A percentile compares a stretch with the other conserved stretches of the same genome.
These are phyloP conservation scores for Carcina quercana DNA, from an alignment of 2,888 invertebrate species.

Conservation along the genomic window DNA sequence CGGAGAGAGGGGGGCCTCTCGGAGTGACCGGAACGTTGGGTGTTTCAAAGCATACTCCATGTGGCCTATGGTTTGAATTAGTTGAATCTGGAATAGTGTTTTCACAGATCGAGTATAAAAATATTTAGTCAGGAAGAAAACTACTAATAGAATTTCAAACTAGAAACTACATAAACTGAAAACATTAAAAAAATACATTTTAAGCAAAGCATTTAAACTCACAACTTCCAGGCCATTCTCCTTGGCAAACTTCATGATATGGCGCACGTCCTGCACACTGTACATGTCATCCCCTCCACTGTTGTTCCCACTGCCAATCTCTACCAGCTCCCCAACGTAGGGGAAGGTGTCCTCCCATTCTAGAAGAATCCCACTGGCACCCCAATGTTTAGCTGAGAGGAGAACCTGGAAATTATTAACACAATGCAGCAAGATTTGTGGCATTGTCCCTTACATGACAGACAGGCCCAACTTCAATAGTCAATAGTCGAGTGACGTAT, in stretches of 20 bases:
- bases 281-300: conserved; percentile 77
- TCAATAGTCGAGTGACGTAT: too few species aligned
- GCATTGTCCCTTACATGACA: too few species aligned
- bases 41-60: conserved; percentile 89
- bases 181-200: too few species aligned
- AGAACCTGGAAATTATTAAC: conserved; percentile 31
- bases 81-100: conserved; percentile 68
- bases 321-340: conserved; percentile 76
- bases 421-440: too few species aligned
- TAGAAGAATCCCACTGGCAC: conserved; percentile 86
- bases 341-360: conserved; percentile 96
- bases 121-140: too few species aligned
- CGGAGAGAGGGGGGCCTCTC: conserved; percentile 78
- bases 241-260: conserved; percentile 79
- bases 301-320: conserved; percentile 71
- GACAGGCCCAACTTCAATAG: too few species aligned
- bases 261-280: conserved; percentile 77
- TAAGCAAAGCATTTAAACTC: too few species aligned
- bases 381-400: conserved; percentile 65
- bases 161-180: too few species aligned
- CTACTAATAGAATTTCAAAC: too few species aligned
- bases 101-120: too few species aligned
- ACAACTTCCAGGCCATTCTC: conserved; percentile 80
- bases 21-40: conserved; percentile 75
- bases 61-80: conserved; percentile 92